Evolutionary conservation across 1,140 invertebrate species (phyloP).

Genomic region (Lethocerus indicus): DNA sequence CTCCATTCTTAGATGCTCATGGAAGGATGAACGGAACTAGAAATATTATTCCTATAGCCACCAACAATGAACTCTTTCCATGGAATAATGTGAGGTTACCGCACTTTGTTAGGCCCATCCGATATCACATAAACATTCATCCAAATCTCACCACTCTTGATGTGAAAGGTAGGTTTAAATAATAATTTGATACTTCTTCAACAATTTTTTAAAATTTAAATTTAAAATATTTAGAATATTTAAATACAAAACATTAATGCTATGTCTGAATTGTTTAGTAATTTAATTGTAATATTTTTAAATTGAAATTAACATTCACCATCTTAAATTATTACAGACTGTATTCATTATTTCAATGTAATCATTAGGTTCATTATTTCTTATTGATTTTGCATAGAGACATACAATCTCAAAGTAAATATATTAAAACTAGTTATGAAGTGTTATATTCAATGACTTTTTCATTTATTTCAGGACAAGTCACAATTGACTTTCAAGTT

Average conservation of each 20-base stretch:
- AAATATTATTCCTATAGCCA: conserved; percentile 40
- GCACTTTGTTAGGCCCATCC: conserved; percentile 53
- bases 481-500: conserved; percentile 67
- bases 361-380: too few relatives aligned
- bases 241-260: neutral
- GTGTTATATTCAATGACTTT: neutral
- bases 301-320: neutral
- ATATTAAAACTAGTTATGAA: neutral
- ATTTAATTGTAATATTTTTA: neutral
- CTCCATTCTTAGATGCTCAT: conserved; percentile 38
- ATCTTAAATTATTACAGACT: too few relatives aligned
- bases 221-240: neutral
- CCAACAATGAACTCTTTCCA: conserved; percentile 58
- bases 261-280: neutral
- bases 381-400: too few relatives aligned
- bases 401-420: neutral
- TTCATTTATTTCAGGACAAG: conserved; percentile 44
- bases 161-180: conserved; percentile 48
- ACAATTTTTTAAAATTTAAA: neutral
- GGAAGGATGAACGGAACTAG: conserved; percentile 34
- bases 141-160: conserved; percentile 82
- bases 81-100: conserved; percentile 81
- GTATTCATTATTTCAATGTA: too few relatives aligned
- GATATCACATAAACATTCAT: conserved; percentile 81
- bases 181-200: neutral